Conservation (phyloP, 1,140 invertebrate species). For the Saccostrea glomerata region DNA sequence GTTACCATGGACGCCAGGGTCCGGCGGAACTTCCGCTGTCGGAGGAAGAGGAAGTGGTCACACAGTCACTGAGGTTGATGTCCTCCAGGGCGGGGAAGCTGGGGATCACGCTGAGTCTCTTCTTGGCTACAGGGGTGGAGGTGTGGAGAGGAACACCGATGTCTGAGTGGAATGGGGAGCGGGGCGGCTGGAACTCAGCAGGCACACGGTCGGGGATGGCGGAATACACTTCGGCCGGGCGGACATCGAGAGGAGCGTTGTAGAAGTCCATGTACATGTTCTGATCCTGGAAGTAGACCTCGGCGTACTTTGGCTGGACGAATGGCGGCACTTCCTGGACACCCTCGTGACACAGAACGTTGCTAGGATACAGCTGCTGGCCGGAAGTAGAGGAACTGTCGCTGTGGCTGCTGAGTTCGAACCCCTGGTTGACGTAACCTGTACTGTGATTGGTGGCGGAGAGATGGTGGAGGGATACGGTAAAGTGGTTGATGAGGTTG, state of each 20-base stretch:
- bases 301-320: not conserved
- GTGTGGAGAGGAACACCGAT: constrained; percentile 21
- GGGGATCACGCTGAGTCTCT: not conserved
- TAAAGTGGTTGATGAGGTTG: constrained; percentile 8
- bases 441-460: not conserved
- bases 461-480: not conserved
- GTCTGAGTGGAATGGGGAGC: not conserved
- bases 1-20: constrained; percentile 4
- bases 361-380: not conserved
- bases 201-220: not conserved
- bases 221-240: not conserved
- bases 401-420: not conserved
- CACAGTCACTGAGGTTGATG: constrained; percentile 10
- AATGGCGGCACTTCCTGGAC: not conserved
- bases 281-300: not conserved
- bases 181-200: not conserved
- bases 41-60: not conserved
- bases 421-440: not conserved
- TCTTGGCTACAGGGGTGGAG: not conserved
- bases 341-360: not conserved
- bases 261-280: constrained; percentile 29
- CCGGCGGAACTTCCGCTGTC: constrained; percentile 7
- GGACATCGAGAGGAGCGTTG: not conserved
- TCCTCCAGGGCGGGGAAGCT: not conserved
- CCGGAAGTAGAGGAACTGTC: not conserved